Conservation (phyloP, 2,888 invertebrate genomes). For the Drosophila cracens region DNA sequence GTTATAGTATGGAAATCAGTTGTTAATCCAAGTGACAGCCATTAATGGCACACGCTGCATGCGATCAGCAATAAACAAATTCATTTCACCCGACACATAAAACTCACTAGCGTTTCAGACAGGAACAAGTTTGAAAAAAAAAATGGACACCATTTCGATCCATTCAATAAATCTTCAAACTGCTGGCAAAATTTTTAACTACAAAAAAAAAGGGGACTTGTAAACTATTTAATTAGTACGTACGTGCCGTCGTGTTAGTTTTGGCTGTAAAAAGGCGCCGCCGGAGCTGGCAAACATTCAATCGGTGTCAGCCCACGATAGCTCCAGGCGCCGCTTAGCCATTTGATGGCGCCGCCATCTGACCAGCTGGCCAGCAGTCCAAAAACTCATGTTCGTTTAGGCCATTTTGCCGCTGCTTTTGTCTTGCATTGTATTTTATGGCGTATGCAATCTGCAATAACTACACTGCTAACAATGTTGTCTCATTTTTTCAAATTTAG, state of each 20-base stretch:
- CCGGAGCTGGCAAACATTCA: conserved; percentile 40
- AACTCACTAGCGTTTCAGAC: conserved; percentile 35
- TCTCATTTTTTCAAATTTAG: background rate
- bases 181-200: conserved; percentile 14
- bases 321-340: conserved; percentile 64
- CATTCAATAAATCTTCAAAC: conserved; percentile 55
- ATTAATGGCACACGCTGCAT: conserved; percentile 74
- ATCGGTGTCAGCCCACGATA: conserved; percentile 60
- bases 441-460: conserved; percentile 49
- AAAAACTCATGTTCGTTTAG: conserved; percentile 27
- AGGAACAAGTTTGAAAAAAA: conserved; percentile 55
- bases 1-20: conserved; percentile 30
- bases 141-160: conserved; percentile 9
- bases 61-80: conserved; percentile 75
- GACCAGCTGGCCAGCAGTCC: conserved; percentile 33
- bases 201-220: conserved; percentile 60
- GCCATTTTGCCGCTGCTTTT: conserved; percentile 16
- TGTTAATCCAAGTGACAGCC: conserved; percentile 70
- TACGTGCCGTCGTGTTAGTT: conserved; percentile 69
- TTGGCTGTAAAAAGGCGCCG: conserved; percentile 78
- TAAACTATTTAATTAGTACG: conserved; percentile 80
- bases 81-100: conserved; percentile 61
- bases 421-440: conserved; percentile 49
- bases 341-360: conserved; percentile 74
- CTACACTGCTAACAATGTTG: background rate